phyloP scores from a whole-genome alignment of 2,113 vertebrate species.

The Gobius niger region DNA sequence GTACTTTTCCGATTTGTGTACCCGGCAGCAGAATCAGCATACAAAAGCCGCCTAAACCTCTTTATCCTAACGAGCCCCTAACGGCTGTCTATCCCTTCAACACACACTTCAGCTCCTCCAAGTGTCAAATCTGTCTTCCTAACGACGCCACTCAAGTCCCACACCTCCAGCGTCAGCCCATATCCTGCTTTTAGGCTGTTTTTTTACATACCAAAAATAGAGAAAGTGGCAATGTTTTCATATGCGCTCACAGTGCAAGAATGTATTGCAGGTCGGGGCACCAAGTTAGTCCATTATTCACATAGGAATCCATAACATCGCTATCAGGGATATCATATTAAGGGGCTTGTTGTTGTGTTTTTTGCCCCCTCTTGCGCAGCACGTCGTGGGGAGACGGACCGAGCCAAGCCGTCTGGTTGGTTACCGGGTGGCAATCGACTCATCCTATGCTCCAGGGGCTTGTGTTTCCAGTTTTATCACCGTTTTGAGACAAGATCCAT shows the following conservation, averaged over 20 bases:
- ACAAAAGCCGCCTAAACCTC: background rate
- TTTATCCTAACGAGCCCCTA: conserved; percentile 1
- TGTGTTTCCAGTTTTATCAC: conserved; percentile 46
- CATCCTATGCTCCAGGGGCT: conserved; percentile 20
- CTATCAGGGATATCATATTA: conserved; percentile 54
- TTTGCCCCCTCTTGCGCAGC: conserved; percentile 26
- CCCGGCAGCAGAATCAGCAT: background rate
- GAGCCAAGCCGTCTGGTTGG: conserved; percentile 11
- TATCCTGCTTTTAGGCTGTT: conserved; percentile 3
- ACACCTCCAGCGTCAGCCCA: background rate
- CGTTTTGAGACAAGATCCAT: conserved; percentile 24
- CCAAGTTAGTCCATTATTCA: conserved; percentile 44
- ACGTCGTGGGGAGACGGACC: conserved; percentile 14
- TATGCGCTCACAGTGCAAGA: conserved; percentile 30
- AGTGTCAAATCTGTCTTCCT: background rate
- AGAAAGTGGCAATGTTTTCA: conserved; percentile 32
- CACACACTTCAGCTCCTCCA: background rate
- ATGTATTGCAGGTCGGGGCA: conserved; percentile 45
- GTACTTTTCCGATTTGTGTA: conserved; percentile 2
- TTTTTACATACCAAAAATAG: background rate
- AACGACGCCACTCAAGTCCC: background rate
- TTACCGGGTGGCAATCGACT: background rate
- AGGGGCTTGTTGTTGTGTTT: conserved; percentile 26
- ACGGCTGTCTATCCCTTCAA: background rate
- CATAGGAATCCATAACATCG: conserved; percentile 53